Base-by-base conservation (phyloP, 2,888 invertebrate species). In the Drosophila nr. perissopoda region DNA sequence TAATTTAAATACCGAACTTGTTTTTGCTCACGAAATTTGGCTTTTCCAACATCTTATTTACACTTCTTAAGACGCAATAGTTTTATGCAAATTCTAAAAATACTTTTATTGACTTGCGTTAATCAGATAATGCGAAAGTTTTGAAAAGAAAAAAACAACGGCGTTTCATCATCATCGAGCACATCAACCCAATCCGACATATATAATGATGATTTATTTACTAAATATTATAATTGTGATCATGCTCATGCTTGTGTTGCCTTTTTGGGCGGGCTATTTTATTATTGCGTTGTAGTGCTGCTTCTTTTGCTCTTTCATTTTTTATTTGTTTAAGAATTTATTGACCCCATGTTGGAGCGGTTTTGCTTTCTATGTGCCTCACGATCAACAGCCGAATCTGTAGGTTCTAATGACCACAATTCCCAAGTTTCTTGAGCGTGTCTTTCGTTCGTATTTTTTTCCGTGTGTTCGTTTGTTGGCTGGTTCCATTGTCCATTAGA, bases 341-440 rank as follows among this genome's bases (percentile, higher is more conserved):
- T 87, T 87, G 87, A 88, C 87, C 87, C 89, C 88, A 42, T 31
- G 71, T 64, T 54, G 56, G 25, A 75, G 56, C 58, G 83, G 68
- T 87, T 86, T 86, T 86, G 86, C 83, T 86, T 86, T 86, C 87
- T 82, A 81, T 78, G 73, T 73, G 67, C 69, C 60, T 49, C 71
- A 65, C 71, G 69, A 62, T 29, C 56, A 66, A 29, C 54, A 36
- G 57, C 38, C 18, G 27, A 54, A 21, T 4, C 34, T 45, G 63
- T 79, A 73, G 74, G 78, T 85, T 86, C 83, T 86, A 86, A 87
- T 82, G 88, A 83, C 72, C 73, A 64, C 78, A 66, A 72, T 76
- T 78, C 71, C 75, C 75, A 75, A 76, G 69, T 70, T 69, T 78
- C 57, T 70, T 71, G 69, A 67, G 69, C 71, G 65, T 77, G 59